Evolutionary conservation across 2,113 vertebrate genomes (phyloP), one percentile per base, ranked within the genome.

Genomic region (Circaetus gallicus): DNA sequence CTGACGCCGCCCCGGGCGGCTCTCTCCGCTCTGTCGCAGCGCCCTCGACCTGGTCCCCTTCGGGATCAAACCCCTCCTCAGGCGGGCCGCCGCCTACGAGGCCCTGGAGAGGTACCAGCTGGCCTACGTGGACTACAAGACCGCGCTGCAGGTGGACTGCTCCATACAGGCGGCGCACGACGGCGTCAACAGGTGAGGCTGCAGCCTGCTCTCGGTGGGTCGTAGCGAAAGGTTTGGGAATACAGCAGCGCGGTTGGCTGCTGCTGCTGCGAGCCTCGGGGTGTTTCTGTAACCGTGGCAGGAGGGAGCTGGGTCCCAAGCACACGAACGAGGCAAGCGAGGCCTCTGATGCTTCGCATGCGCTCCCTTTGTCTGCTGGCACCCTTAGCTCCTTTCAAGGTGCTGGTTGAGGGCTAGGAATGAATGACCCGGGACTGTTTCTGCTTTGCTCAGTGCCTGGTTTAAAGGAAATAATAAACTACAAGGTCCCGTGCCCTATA

Each of bases 111-210:
- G 98, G 56, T 99, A 99, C 95, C 13, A 97, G 10, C 97, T 92
- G 96, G 99, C 99, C 20, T 99, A 99, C 10, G 98, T 99, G 8
- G 99, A 99, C 98, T 99, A 99, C 96, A 99, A 98, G 97, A 99
- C 99, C 0, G 98, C 94, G 15, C 97, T 99, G 95, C 99, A 99
- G 97, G 98, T 99, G 26, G 99, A 99, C 85, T 98, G 97, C 87
- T 97, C 98, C 69, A 82, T 99, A 2, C 98, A 97, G 6, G 98
- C 99, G 0, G 99, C 99, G 3, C 98, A 99, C 22, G 99, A 99
- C 20, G 99, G 99, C 6, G 98, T 99, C 90, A 99, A 98, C 98
- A 99, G 99, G 99, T 99, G 86, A 69, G 7, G 31, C 19, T 2
- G 0, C 5, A 0, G n/a, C 3, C 5, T 14, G 56, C 50, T 28